Evolutionary conservation across 2,113 vertebrate genomes (phyloP).

Genomic region (Rhipidura dahli): DNA sequence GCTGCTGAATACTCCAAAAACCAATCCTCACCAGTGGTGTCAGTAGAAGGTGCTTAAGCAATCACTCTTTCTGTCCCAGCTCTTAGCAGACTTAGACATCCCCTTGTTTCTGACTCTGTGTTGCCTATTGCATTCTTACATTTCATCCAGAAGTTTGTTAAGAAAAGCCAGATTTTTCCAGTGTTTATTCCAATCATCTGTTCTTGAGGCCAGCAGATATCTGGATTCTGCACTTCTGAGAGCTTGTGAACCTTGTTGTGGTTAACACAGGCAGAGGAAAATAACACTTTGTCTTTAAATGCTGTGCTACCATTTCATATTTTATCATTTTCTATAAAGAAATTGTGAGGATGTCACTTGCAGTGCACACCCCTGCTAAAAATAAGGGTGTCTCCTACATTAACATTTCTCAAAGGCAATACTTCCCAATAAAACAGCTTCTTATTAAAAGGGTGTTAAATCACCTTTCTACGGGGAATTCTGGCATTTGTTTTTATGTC

Average conservation of each 20-base stretch:
- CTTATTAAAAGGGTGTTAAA: neutral
- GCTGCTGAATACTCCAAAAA: neutral
- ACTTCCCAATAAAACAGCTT: neutral
- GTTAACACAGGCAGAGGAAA: neutral
- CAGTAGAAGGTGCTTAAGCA: neutral
- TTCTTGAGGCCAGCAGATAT: neutral
- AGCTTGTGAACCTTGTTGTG: neutral
- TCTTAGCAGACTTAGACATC: neutral
- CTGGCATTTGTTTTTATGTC: neutral
- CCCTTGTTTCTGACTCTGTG: neutral
- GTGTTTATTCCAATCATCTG: neutral
- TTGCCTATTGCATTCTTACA: neutral
- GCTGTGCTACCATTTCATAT: neutral
- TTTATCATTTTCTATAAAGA: neutral
- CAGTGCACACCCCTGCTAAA: neutral
- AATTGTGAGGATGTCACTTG: neutral
- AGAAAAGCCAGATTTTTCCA: neutral
- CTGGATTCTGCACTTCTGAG: neutral
- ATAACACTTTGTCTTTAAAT: neutral
- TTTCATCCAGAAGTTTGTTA: neutral
- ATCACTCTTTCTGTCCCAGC: neutral
- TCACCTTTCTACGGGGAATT: neutral
- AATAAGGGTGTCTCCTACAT: neutral
- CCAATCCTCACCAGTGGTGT: neutral
- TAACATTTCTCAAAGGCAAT: neutral